These are phyloP conservation scores for Neosilurus hyrtlii DNA, from an alignment of 2,797 vertebrate genomes.

Conservation along the genomic window DNA sequence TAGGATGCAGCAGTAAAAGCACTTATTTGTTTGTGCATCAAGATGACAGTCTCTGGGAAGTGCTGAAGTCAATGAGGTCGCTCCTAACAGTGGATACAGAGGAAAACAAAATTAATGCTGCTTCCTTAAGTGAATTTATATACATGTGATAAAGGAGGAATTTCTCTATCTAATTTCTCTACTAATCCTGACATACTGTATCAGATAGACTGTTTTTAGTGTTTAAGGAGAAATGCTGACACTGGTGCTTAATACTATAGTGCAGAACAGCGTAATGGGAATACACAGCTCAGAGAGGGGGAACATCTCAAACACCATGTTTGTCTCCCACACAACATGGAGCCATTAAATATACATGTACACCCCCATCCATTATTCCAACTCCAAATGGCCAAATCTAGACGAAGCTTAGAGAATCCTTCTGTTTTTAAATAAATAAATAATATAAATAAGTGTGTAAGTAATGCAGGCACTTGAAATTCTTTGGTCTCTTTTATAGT, in stretches of 20 bases:
- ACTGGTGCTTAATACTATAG: conserved; percentile 51
- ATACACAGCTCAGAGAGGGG: conserved; percentile 77
- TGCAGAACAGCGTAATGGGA: conserved; percentile 67
- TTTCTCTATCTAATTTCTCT: not conserved
- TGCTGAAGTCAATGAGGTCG: conserved; percentile 38
- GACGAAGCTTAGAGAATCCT: conserved; percentile 78
- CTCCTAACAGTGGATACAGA: conserved; percentile 9
- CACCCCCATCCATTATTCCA: conserved; percentile 81
- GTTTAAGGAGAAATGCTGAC: conserved; percentile 56
- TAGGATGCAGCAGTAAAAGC: conserved; percentile 23
- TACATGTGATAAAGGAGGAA: not conserved
- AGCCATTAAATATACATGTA: conserved; percentile 81
- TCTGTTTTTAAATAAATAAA: conserved; percentile 84
- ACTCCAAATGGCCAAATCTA: conserved; percentile 81
- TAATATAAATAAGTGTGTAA: conserved; percentile 78
- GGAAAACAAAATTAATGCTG: conserved; percentile 23
- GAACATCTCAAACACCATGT: conserved; percentile 81
- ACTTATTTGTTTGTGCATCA: conserved; percentile 44
- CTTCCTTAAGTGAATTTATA: conserved; percentile 9
- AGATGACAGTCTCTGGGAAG: conserved; percentile 39
- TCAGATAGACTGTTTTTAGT: conserved; percentile 60
- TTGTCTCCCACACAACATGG: conserved; percentile 82
- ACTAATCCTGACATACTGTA: conserved; percentile 53
- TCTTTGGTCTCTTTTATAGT: conserved; percentile 70
- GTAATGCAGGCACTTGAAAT: conserved; percentile 78